Base-by-base conservation (phyloP, 2,113 vertebrate species). In the Spilogale gracilis region DNA sequence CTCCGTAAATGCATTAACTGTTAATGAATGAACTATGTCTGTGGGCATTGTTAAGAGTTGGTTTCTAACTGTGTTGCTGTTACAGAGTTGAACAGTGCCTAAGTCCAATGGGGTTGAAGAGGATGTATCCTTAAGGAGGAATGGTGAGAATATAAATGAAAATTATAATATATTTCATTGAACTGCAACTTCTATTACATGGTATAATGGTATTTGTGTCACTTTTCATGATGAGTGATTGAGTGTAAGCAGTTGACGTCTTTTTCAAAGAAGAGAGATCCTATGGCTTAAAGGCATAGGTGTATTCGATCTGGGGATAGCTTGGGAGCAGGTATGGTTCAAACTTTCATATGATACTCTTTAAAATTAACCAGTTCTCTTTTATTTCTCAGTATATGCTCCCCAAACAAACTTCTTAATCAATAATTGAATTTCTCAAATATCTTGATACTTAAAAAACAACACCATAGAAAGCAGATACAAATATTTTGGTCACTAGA, bases 301-400 rank as follows among this genome's bases (percentile, higher is more conserved):
- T 30, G 4, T 48, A 16, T 92, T 95, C 73, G 45, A 7, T 89
- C 27, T 81, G 7, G n/a, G 69, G 52, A 79, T 63, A 54, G 5
- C 54, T 87, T 95, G 67, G 16, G 27, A 73, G n/a, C 11, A 69
- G 12, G 61, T 6, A 45, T 60, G 43, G 48, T 83, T 94, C 12
- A 94, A 48, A 32, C 11, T 95, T 82, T 91, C 25, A 25, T 54
- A 48, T 0, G 69, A 23, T 54, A 38, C 8, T 76, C 60, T 95
- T 82, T 63, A 96, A 60, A 96, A 78, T 94, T 76, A 94, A 14
- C 21, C 43, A 67, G 30, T 89, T 82, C 16, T 83, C 6, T 91
- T 73, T 91, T 67, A 56, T 84, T 48, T 71, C 45, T 84, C 27
- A 23, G 9, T 84, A 5, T 76, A 14, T 84, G 14, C 32, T 52